Percentiles rank a stretch among this genome's conserved stretches.
Evolutionary conservation across 2,888 invertebrate species (phyloP).

Genomic region (Ceriagrion tenellum): DNA sequence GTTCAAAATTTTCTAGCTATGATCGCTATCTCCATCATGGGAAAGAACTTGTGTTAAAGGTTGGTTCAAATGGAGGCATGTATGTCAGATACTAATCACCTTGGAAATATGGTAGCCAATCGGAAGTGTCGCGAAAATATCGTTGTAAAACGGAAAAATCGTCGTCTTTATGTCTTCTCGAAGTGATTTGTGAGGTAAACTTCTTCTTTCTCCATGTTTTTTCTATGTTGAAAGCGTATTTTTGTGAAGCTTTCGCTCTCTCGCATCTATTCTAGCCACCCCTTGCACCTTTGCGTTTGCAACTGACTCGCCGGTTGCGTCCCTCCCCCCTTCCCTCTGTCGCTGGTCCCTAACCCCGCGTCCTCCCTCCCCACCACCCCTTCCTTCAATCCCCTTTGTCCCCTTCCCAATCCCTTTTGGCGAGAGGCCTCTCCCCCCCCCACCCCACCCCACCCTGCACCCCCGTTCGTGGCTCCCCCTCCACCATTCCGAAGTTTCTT

Average conservation of each 20-base stretch:
- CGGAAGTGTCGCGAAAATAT: too few species aligned
- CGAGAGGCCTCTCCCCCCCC: not conserved
- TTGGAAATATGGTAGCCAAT: too few species aligned
- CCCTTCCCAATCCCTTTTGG: slow-evolving; percentile 17
- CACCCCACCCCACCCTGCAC: not conserved
- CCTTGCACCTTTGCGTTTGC: not conserved
- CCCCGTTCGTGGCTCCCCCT: not conserved
- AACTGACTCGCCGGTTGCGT: not conserved
- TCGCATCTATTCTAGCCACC: not conserved
- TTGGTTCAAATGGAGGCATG: too few species aligned
- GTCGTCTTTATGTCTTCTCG: too few species aligned
- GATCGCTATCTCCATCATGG: too few species aligned
- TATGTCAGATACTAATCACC: too few species aligned
- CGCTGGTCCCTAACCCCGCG: not conserved
- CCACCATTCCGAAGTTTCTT: slow-evolving; percentile 40
- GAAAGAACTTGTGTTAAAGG: too few species aligned
- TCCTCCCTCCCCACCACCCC: not conserved
- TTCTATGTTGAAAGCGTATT: not conserved
- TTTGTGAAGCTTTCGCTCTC: not conserved
- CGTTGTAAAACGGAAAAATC: too few species aligned
- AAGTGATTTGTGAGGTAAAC: too few species aligned
- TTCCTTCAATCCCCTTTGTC: not conserved
- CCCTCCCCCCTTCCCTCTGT: not conserved
- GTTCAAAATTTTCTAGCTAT: too few species aligned
- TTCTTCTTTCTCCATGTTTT: too few species aligned